phyloP scores from a whole-genome alignment of 2,888 invertebrate genomes.

The Spisula subtruncata region DNA sequence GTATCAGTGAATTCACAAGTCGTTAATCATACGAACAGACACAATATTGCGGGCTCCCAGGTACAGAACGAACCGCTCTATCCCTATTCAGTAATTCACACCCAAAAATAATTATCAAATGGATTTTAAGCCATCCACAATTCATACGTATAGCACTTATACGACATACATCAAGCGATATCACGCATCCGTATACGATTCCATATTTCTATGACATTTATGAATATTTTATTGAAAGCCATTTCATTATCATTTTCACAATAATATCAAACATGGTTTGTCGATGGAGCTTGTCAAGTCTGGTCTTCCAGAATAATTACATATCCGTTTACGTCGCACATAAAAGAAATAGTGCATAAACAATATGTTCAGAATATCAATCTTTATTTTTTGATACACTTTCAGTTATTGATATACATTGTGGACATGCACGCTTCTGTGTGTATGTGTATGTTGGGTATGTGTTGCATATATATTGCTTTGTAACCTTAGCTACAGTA shows the following conservation, averaged over 20 bases:
- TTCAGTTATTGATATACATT: too few species aligned
- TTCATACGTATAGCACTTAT: neutral
- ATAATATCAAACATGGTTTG: neutral
- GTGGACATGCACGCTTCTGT: too few species aligned
- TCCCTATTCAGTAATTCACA: neutral
- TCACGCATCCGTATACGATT: neutral
- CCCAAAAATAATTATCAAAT: slow-evolving; percentile 15
- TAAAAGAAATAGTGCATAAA: neutral
- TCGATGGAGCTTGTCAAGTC: neutral
- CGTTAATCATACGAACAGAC: slow-evolving; percentile 4
- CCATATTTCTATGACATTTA: slow-evolving; percentile 31
- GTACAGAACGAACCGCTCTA: neutral
- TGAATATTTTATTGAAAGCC: slow-evolving; percentile 20
- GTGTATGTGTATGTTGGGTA: too few species aligned
- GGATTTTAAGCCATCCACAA: slow-evolving; percentile 17
- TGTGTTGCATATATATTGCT: too few species aligned
- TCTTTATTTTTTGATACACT: too few species aligned
- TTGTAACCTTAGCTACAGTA: too few species aligned
- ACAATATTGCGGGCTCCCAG: neutral
- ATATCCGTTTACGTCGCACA: slow-evolving; percentile 2
- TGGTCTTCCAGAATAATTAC: neutral
- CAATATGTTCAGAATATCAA: neutral
- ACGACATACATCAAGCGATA: neutral
- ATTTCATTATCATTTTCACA: slow-evolving; percentile 6
- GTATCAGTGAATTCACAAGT: neutral